Percentiles rank a stretch among this genome's conserved stretches.
These are phyloP conservation scores for Eristalis pertinax DNA, from an alignment of 2,888 invertebrate species.

Conservation along the genomic window DNA sequence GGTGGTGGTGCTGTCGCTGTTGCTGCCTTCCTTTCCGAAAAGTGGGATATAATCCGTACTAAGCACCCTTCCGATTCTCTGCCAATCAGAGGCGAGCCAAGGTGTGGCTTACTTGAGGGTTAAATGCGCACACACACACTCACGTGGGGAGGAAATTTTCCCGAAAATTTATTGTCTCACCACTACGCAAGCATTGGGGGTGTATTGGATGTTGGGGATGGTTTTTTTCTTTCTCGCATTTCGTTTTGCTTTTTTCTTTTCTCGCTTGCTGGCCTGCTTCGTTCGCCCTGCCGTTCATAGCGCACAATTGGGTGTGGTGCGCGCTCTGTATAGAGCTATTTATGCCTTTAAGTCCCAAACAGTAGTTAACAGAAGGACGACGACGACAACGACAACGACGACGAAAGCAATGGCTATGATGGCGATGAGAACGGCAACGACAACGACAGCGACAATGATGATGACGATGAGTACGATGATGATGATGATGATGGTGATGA, in stretches of 20 bases:
- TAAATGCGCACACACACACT: slow-evolving; percentile 69
- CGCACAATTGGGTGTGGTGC: slow-evolving; percentile 72
- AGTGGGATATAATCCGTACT: slow-evolving; percentile 77
- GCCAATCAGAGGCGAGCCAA: slow-evolving; percentile 80
- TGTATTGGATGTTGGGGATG: slow-evolving; percentile 45
- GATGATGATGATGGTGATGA: slow-evolving; percentile 45
- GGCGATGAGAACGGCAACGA: slow-evolving; percentile 26
- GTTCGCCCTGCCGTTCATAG: slow-evolving; percentile 17
- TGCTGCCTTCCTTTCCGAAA: slow-evolving; percentile 73
- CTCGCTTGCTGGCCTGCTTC: background rate
- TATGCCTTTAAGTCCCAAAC: slow-evolving; percentile 63
- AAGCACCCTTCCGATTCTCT: slow-evolving; percentile 78
- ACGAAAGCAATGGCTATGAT: slow-evolving; percentile 42
- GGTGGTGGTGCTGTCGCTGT: slow-evolving; percentile 9
- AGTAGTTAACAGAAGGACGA: slow-evolving; percentile 65
- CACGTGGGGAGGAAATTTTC: slow-evolving; percentile 64
- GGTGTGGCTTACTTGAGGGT: slow-evolving; percentile 78
- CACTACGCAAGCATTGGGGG: slow-evolving; percentile 56
- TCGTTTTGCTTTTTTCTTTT: background rate
- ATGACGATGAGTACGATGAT: background rate
- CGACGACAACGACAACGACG: slow-evolving; percentile 31
- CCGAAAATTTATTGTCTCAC: slow-evolving; percentile 69
- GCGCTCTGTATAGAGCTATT: slow-evolving; percentile 65
- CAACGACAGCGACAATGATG: slow-evolving; percentile 27
- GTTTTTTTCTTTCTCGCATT: slow-evolving; percentile 8